Base-by-base conservation (phyloP, 2,113 vertebrate genomes). In the Muntiacus reevesi region DNA sequence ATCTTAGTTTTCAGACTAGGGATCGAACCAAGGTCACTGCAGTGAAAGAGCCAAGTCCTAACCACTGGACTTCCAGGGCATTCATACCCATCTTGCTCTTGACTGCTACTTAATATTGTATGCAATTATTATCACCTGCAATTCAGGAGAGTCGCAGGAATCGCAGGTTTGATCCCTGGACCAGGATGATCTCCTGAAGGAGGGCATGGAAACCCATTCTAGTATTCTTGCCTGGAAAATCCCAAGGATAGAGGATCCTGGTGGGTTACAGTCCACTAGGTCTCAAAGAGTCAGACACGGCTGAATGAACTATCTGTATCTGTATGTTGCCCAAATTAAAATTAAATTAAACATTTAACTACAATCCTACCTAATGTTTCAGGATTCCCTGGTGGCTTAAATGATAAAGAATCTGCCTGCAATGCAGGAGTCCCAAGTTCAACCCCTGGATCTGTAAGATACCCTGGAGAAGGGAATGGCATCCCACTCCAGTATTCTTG, bases 211-310 rank as follows among this genome's bases (percentile, higher is more conserved):
- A 76, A 76, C 36, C 71, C 71, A 76, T 12, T 76, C 11, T 43
- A 27, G 71, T 25, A 76, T 14, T 76, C 23, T 76, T 76, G 21
- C 71, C 71, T 76, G 71, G 36, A 76, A 23, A 76, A 76, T 27
- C 36, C 71, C 23, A 43, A 13, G 71, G 40, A 25, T 23, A 76
- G 23, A 43, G 21, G 71, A 43, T 40, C 36, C 23, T 76, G 71
- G 71, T 43, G 71, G 36, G 12, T 71, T 43, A 43, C 3, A 76
- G 36, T 76, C 36, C 36, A 25, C 2, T 13, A 40, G 36, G 12
- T 76, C 6, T 0, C 36, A 76, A 76, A 76, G 71, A 27, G 23
- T 43, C 0, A 0, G 36, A 43, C 36, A 23, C 0, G 23, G 27
- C 36, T 43, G 36, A 76, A 25, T 1, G 1, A 74, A 27, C 6